Base-by-base conservation (phyloP, 2,797 vertebrate species). In the Sebastolobus altivelis region DNA sequence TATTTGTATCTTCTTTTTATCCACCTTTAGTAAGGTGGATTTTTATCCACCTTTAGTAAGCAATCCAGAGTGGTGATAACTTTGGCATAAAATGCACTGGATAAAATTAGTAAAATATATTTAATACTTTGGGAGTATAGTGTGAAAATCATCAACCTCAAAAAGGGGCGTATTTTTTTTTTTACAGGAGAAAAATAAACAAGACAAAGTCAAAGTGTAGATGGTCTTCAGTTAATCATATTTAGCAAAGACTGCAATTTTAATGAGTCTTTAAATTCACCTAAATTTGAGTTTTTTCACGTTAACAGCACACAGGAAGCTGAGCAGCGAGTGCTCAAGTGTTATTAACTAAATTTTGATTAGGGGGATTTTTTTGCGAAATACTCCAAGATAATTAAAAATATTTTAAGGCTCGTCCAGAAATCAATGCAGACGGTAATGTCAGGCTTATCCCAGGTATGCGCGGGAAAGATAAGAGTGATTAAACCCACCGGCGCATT, bases 361-460 rank as follows among this genome's bases (percentile, higher is more conserved):
- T 77, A 70, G 70, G 72, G 55, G 73, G 80, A 61, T 74, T 83
- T 88, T 63, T 63, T 65, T 14, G 22, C 25, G 27, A 84, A 87
- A 82, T 63, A 70, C 82, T 86, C 54, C 3, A 58, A 80, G 79
- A 89, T 91, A 93, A 94, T 93, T 93, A 92, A 91, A 95, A 94
- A 93, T 81, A 95, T 93, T 95, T 94, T 90, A 91, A 90, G 84
- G 81, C 93, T 91, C 88, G 86, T 85, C 74, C 88, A 86, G 91
- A 94, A 95, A 95, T 95, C 94, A 95, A 93, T 95, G 94, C 92
- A 90, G 90, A 93, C 93, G 95, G 90, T 93, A 93, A 94, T 93
- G 88, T 95, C 89, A 80, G 86, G 92, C 93, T 90, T 92, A 91
- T 91, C 88, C 87, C 82, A 91, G 91, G 91, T 95, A 95, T 95